Evolutionary conservation across 2,888 invertebrate genomes (phyloP).

Genomic region (Pandemis corylana): DNA sequence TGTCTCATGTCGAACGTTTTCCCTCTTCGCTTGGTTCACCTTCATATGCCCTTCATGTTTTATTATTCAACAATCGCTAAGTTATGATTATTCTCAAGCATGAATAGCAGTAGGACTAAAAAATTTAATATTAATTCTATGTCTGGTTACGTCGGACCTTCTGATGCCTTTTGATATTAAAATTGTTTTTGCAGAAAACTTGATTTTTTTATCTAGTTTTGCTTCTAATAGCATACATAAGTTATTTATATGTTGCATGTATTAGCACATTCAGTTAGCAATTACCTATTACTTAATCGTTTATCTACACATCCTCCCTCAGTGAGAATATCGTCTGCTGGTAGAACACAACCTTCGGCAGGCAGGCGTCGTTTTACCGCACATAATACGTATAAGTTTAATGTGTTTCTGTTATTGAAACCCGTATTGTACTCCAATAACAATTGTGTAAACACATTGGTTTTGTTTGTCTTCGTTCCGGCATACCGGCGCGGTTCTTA

Average conservation of each 20-base stretch:
- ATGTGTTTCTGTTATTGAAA: constrained; percentile 39
- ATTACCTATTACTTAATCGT: neutral
- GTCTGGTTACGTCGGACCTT: constrained; percentile 14
- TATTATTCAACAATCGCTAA: constrained; percentile 24
- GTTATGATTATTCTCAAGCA: constrained; percentile 14
- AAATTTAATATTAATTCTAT: neutral
- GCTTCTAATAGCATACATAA: neutral
- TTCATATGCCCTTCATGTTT: constrained; percentile 60
- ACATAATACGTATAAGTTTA: constrained; percentile 17
- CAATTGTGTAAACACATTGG: constrained; percentile 55
- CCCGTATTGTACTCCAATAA: constrained; percentile 40
- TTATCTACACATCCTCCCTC: neutral
- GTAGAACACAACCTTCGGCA: neutral
- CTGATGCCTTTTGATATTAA: constrained; percentile 21
- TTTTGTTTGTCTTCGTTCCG: constrained; percentile 51
- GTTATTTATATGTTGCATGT: neutral
- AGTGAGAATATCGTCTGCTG: neutral
- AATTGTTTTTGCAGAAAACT: constrained; percentile 19
- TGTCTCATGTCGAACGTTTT: constrained; percentile 23
- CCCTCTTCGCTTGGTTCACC: constrained; percentile 55
- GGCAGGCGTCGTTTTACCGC: constrained; percentile 2
- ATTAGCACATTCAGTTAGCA: neutral
- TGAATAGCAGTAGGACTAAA: no score
- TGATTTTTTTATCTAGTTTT: neutral
- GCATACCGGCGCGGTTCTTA: constrained; percentile 53